Base-by-base conservation (phyloP, 1,140 invertebrate species). In the Drosophila triauraria region DNA sequence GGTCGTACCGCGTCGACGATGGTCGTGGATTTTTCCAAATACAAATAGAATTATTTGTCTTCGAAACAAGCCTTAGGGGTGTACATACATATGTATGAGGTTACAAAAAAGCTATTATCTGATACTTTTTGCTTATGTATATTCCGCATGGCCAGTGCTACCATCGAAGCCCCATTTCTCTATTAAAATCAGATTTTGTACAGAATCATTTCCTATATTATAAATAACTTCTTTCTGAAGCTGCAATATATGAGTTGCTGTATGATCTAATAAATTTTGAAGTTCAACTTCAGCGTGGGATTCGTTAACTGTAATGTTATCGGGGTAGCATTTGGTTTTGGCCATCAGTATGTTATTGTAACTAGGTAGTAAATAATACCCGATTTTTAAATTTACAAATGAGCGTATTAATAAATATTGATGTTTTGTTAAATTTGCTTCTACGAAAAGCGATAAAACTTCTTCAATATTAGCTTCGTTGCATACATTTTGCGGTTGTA, bases 141-240 rank as follows among this genome's bases (percentile, higher is more conserved):
- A 51, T 51, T 30, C 25, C 9, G 48, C 25, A 17, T 51, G 48
- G 15, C 48, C 48, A 51, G 48, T 51, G 15, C 25, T 51, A 30
- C n/a, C 25, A 30, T 51, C 48, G 23, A 48, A 48, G 7, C 47
- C 47, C 13, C 47, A 48, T n/a, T 27, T 48, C 7, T 23, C 23
- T 27, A 51, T 30, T 51, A 51, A 51, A 51, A 51, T 51, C 15
- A 51, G 8, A 30, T 51, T 51, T n/a, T 51, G 4, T 17, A 51
- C 48, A n/a, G 48, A 51, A 51, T 51, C 15, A 3, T 4, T 9
- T 27, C 6, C 25, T 46, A 12, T 30, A 17, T 51, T 51, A 30
- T 51, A 17, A 10, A 51, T 32, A 30, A 30, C 27, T 17, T 51
- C 5, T 30, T 51, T 51, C 9, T 51, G 50, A 30, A 51, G 50